Evolutionary conservation across 2,113 vertebrate genomes (phyloP).

Genomic region (Cromileptes altivelis): DNA sequence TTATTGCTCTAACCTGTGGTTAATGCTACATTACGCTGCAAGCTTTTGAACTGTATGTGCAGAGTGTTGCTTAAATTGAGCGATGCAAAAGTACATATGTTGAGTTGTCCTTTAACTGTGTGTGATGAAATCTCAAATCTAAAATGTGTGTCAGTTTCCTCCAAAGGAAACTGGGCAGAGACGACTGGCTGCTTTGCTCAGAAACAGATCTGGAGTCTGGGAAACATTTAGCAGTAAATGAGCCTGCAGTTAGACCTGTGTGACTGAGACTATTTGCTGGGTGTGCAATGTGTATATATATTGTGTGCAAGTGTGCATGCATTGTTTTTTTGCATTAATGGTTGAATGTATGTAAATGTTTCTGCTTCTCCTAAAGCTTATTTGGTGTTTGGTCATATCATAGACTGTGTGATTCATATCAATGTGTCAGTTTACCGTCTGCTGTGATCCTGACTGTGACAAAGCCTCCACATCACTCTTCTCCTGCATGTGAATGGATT

Average conservation of each 20-base stretch:
- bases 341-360: neutral
- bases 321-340: neutral
- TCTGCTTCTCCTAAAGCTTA: neutral
- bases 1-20: conserved; percentile 4
- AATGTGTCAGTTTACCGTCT: neutral
- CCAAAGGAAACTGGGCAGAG: conserved; percentile 47
- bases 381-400: neutral
- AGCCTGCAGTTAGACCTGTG: neutral
- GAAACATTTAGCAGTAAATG: conserved; percentile 14
- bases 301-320: too few relatives aligned
- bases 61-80: neutral
- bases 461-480: neutral
- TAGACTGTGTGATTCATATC: neutral
- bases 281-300: neutral
- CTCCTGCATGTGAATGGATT: conserved; percentile 6
- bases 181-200: neutral
- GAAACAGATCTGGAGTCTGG: conserved; percentile 36
- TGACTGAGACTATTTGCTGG: conserved; percentile 14
- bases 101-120: neutral
- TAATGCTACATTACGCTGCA: neutral
- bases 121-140: neutral
- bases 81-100: too few relatives aligned
- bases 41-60: neutral
- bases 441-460: neutral
- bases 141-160: conserved; percentile 22